Conservation (phyloP, 2,113 vertebrate genomes). For the Silurus glanis region DNA sequence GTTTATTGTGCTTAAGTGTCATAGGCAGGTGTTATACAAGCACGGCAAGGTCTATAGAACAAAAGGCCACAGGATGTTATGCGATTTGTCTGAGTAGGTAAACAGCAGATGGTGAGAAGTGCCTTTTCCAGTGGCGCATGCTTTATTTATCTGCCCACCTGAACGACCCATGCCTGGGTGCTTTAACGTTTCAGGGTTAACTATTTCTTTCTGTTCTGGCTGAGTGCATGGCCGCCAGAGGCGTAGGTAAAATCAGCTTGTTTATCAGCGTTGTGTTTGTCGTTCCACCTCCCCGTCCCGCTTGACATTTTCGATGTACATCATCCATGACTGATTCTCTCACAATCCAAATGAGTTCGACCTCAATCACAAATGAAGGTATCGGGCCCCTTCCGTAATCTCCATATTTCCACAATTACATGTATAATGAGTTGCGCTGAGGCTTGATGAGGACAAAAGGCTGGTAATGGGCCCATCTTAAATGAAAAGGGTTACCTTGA, state of each 20-base stretch:
- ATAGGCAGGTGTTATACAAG: conserved; percentile 48
- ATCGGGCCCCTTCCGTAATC: conserved; percentile 51
- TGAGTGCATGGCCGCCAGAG: conserved; percentile 65
- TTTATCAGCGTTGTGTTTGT: conserved; percentile 72
- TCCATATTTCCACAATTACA: conserved; percentile 69
- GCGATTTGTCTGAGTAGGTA: conserved; percentile 59
- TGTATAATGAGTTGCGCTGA: conserved; percentile 61
- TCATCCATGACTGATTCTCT: conserved; percentile 75
- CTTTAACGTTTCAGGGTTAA: conserved; percentile 64
- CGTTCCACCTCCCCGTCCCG: conserved; percentile 59
- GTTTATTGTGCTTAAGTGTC: conserved; percentile 43
- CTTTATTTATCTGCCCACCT: conserved; percentile 71
- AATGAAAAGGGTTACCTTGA: conserved; percentile 68
- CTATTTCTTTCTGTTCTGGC: conserved; percentile 64
- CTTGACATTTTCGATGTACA: conserved; percentile 70
- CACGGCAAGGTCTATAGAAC: conserved; percentile 57
- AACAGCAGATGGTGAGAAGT: conserved; percentile 73
- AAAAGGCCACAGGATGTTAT: conserved; percentile 56
- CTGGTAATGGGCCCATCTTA: conserved; percentile 49
- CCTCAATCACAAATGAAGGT: conserved; percentile 55
- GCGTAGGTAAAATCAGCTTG: conserved; percentile 68
- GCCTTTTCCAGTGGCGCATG: conserved; percentile 61
- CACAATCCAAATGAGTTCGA: conserved; percentile 62
- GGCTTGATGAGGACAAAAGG: conserved; percentile 63
- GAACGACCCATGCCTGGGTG: conserved; percentile 66